Evolutionary conservation across 2,113 vertebrate species (phyloP).

Genomic region (Callionymus lyra): DNA sequence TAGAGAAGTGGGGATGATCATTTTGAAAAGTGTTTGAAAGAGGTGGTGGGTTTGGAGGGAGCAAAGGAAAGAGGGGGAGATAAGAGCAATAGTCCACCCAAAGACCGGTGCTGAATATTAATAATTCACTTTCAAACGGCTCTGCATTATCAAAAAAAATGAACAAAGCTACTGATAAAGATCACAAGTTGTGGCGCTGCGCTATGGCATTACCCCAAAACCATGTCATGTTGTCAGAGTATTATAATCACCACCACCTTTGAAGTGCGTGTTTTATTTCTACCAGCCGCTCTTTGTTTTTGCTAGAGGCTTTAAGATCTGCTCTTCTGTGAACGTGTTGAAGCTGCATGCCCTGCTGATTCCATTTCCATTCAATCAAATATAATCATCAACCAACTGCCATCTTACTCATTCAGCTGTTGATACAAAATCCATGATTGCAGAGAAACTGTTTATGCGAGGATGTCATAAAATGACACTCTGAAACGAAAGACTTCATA

Average conservation of each 20-base stretch:
- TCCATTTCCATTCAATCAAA: slow-evolving; percentile 25
- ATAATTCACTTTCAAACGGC: slow-evolving; percentile 48
- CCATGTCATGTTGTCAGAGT: slow-evolving; percentile 11
- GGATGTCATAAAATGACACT: slow-evolving; percentile 9
- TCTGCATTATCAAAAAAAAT: slow-evolving; percentile 56
- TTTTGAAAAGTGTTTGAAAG: slow-evolving; percentile 56
- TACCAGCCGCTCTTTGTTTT: slow-evolving; percentile 6
- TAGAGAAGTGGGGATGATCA: slow-evolving; percentile 33
- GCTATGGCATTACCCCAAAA: slow-evolving; percentile 17
- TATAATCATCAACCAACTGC: slow-evolving; percentile 15
- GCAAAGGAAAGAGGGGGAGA: slow-evolving; percentile 25
- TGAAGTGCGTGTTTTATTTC: slow-evolving; percentile 5
- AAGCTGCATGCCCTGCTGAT: slow-evolving; percentile 3
- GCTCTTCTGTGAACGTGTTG: background rate
- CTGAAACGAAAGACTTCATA: too few relatives aligned
- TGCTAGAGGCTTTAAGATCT: background rate
- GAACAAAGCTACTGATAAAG: slow-evolving; percentile 43
- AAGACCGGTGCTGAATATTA: slow-evolving; percentile 49
- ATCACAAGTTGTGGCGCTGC: slow-evolving; percentile 10
- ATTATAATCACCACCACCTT: slow-evolving; percentile 20
- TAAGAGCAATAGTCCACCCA: slow-evolving; percentile 39
- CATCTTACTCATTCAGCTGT: slow-evolving; percentile 3
- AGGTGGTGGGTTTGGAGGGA: slow-evolving; percentile 12
- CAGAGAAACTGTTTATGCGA: background rate
- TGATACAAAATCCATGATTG: slow-evolving; percentile 3